These are phyloP conservation scores for Cryptotermes secundus DNA, from an alignment of 1,140 invertebrate genomes.

Conservation along the genomic window DNA sequence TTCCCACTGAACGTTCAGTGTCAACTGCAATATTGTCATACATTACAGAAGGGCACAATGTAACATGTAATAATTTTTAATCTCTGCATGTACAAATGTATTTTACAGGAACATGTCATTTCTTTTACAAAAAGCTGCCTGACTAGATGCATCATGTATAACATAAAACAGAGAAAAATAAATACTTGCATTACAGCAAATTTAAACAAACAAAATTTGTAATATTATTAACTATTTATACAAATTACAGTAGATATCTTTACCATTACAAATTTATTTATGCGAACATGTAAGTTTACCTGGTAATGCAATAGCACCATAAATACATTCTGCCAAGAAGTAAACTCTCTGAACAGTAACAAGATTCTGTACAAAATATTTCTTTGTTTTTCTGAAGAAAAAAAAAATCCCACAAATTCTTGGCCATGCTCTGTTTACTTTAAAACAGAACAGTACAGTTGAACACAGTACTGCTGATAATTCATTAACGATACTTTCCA, in stretches of 20 bases:
- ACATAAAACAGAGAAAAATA: not conserved
- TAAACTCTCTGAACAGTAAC: not conserved
- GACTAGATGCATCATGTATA: not conserved
- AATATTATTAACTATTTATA: not conserved
- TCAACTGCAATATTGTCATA: too few species aligned
- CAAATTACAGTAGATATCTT: not conserved
- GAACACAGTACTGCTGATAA: too few species aligned
- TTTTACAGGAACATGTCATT: not conserved
- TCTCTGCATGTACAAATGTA: not conserved
- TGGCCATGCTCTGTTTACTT: not conserved
- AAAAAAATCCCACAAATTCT: not conserved
- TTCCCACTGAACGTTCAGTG: too few species aligned
- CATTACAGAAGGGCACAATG: too few species aligned
- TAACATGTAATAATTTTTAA: not conserved
- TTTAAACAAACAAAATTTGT: not conserved
- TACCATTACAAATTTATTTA: not conserved
- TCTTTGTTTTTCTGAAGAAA: too few species aligned
- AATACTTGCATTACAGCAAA: not conserved
- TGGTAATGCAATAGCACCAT: not conserved
- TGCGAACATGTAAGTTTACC: not conserved
- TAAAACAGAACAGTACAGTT: too few species aligned
- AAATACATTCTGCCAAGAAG: not conserved
- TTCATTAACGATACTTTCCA: too few species aligned
- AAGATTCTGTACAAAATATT: not conserved
- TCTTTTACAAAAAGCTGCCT: not conserved